A percentile compares a stretch with the other conserved stretches of the same genome.
phyloP scores from a whole-genome alignment of 92 coral and sea anemone species.

The Porites divaricata region DNA sequence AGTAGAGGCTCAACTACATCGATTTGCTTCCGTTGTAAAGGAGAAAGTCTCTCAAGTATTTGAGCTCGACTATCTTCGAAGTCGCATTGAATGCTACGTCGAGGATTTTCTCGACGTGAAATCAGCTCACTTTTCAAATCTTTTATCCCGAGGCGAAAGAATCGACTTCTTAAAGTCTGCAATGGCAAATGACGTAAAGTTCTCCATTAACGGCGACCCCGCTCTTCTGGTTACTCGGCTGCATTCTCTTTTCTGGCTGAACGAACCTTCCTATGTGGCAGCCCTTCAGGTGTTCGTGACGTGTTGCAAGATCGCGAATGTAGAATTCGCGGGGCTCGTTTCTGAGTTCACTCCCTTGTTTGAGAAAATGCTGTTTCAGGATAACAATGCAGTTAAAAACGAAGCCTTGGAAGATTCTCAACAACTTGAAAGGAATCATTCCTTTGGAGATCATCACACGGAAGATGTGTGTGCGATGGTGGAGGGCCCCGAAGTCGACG shows the following conservation, averaged over 20 bases:
- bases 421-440: not conserved
- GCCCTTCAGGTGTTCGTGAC: slow-evolving; percentile 69
- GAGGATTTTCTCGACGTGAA: slow-evolving; percentile 84
- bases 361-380: slow-evolving; percentile 13
- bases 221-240: slow-evolving; percentile 54
- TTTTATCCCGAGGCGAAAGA: slow-evolving; percentile 62
- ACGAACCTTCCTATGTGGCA: slow-evolving; percentile 56
- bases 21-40: slow-evolving; percentile 65
- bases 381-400: not conserved
- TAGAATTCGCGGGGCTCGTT: slow-evolving; percentile 1
- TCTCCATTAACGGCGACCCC: slow-evolving; percentile 23
- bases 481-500: too few species aligned
- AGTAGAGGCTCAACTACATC: slow-evolving; percentile 38
- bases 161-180: slow-evolving; percentile 73
- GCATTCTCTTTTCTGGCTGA: slow-evolving; percentile 81
- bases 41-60: slow-evolving; percentile 72
- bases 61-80: slow-evolving; percentile 45
- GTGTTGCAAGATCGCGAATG: slow-evolving; percentile 17
- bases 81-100: slow-evolving; percentile 56
- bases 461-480: too few species aligned
- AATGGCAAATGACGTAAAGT: slow-evolving; percentile 55
- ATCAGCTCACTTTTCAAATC: slow-evolving; percentile 63
- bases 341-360: slow-evolving; percentile 15
- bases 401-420: not conserved
- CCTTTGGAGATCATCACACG: not conserved